Conservation (phyloP, 2,113 vertebrate species). For the Mastomys natalensis region DNA sequence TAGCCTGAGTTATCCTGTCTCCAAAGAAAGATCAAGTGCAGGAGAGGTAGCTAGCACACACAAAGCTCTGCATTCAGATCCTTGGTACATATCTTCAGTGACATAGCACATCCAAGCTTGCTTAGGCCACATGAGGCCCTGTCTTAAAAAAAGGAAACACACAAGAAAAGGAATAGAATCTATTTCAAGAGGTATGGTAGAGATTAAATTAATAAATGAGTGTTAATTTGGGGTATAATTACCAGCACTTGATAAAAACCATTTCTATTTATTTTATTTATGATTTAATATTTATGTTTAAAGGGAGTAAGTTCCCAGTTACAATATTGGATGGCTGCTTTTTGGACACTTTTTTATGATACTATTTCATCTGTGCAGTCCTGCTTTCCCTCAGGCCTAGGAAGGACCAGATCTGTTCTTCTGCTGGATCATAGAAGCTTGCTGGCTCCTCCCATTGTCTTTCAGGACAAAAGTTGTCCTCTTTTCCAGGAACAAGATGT, state of each 20-base stretch:
- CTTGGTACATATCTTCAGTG: not conserved
- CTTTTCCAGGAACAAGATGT: constrained; percentile 16
- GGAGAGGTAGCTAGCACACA: not conserved
- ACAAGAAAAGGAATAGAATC: not conserved
- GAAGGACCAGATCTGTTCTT: constrained; percentile 31
- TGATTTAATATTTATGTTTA: not conserved
- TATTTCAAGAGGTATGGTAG: not conserved
- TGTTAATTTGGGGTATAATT: not conserved
- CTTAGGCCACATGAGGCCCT: not conserved
- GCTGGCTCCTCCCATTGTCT: constrained; percentile 38
- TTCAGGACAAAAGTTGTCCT: constrained; percentile 28
- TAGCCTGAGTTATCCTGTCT: not conserved
- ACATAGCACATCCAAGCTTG: not conserved
- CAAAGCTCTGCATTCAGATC: not conserved
- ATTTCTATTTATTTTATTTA: constrained; percentile 20
- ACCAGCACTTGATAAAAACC: not conserved
- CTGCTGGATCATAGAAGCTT: constrained; percentile 29
- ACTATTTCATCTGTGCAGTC: constrained; percentile 31
- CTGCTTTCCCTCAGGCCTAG: not conserved
- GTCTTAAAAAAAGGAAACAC: not conserved
- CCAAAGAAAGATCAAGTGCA: not conserved
- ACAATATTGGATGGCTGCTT: not conserved
- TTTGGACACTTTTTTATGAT: constrained; percentile 18
- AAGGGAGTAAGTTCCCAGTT: not conserved
- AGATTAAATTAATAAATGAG: constrained; percentile 18